Evolutionary conservation across 1,140 invertebrate genomes (phyloP).

Genomic region (Panagrolaimus sp.): DNA sequence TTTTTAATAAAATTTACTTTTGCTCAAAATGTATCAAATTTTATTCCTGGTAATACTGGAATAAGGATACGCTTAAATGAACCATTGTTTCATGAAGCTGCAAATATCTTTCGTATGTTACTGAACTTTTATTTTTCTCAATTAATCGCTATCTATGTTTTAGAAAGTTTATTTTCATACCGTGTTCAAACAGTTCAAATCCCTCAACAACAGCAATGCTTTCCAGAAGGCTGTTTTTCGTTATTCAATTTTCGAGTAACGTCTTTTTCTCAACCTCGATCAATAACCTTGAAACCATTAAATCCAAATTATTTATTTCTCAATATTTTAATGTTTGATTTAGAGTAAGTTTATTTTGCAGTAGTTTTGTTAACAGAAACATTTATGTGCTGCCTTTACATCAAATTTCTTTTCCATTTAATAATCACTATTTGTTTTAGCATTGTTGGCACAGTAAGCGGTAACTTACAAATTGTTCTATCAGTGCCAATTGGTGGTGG

Average conservation of each 20-base stretch:
- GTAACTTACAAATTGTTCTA: slow-evolving; percentile 39
- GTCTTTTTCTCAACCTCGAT: slow-evolving; percentile 32
- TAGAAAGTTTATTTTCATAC: slow-evolving; percentile 38
- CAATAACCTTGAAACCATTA: slow-evolving; percentile 24
- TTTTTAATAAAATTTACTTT: no score
- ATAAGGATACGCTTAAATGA: slow-evolving; percentile 39
- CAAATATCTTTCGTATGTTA: slow-evolving; percentile 37
- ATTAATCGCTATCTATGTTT: slow-evolving; percentile 9
- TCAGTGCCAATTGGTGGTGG: slow-evolving; percentile 37
- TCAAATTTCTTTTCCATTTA: no score
- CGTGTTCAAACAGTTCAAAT: slow-evolving; percentile 40
- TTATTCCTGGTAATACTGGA: slow-evolving; percentile 12
- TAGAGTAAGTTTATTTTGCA: slow-evolving; percentile 37
- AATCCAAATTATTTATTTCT: slow-evolving; percentile 36
- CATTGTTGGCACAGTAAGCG: slow-evolving; percentile 35
- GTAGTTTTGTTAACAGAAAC: no score
- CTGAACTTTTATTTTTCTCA: not conserved
- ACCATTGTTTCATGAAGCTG: slow-evolving; percentile 36
- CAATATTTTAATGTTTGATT: slow-evolving; percentile 43
- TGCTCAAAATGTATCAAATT: not conserved
- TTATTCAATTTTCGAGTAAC: slow-evolving; percentile 38
- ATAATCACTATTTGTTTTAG: no score
- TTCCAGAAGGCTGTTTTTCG: slow-evolving; percentile 44
- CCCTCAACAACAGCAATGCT: slow-evolving; percentile 40
- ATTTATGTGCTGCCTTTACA: no score